Base-by-base conservation (phyloP, 2,797 vertebrate genomes). In the Scyliorhinus canicula region DNA sequence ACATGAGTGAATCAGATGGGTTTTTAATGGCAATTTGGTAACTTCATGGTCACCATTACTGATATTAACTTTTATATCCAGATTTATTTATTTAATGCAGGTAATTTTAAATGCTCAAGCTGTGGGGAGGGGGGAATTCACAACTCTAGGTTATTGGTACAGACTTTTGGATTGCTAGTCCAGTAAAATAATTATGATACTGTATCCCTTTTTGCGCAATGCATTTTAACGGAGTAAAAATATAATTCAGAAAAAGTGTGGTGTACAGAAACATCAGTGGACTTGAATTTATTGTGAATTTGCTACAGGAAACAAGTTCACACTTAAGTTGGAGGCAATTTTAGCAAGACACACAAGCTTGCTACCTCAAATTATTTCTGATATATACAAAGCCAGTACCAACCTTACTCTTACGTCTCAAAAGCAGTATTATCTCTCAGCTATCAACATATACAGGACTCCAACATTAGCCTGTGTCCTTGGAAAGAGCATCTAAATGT, bases 291-390 rank as follows among this genome's bases (percentile, higher is more conserved):
- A 44, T 65, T 47, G 44, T 67, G 11, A 93, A 44, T 60, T 93
- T 93, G 60, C 91, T 47, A 93, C 24, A 67, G 91, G 63, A 93
- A 69, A 47, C 63, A 69, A 67, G 65, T 47, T 47, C 40, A 94
- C 65, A 28, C 52, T 93, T 19, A 16, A 50, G 65, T 4, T 93
- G 26, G 40, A 93, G 91, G 40, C 44, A 67, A 67, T 67, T 93
- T 28, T 93, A 63, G n/a, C 21, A 93, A 40, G 67, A 67, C 60
- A 60, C 31, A 85, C 47, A 57, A 88, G 31, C 85, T 88, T 57
- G 31, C 11, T 47, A 19, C 79, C 19, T 82, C 44, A 82, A 14
- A 86, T 55, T 0, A 86, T 86, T 35, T 26, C 1, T 31, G 50
- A 26, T 82, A 47, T 47, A 1, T 52, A 35, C 90, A 31, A 65